Base-by-base conservation (phyloP, 2,888 invertebrate species). In the Eupithecia centaureata region DNA sequence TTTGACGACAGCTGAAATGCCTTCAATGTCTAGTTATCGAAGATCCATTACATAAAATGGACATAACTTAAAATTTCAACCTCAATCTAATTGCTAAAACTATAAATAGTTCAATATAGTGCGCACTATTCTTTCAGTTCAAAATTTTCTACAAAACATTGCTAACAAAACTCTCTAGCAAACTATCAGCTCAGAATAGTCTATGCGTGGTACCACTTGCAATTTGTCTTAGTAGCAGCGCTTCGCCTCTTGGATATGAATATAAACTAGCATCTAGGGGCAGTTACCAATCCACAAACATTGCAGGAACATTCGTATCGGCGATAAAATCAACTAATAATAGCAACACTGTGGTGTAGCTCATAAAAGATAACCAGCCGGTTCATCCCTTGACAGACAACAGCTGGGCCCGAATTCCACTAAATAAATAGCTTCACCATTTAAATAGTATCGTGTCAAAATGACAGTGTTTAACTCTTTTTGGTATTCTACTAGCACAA, bases 301-400 rank as follows among this genome's bases (percentile, higher is more conserved):
- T 73, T 70, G 67, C 65, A 68, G 70, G 75, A 71, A 72, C 70
- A 76, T 74, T 74, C 67, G 68, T 77, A 75, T 73, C 60, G 56
- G 70, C 78, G 83, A 86, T 86, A 74, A 75, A 82, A 87, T 86
- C 86, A 87, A 88, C 87, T 86, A 88, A 86, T 87, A 85, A 83
- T 77, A 73, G 32, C 47, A 57, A 25, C 59, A 54, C 42, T 69
- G 63, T 27, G 30, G 54, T 38, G 42, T 25, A 69, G 68, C 59
- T 59, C 61, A 62, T 69, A 61, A 61, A 61, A 58, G 54, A 47
- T n/a, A 61, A 65, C 47, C 30, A 65, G 65, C 59, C 27, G 28
- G n/a, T 13, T 33, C 47, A 51, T 38, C 30, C 25, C 33, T 51
- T 59, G 12, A 22, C 18, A 22, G 10, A 1, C 18, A 22, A 7